Evolutionary conservation across 2,797 vertebrate species (phyloP).

Genomic region (Helostoma temminkii): DNA sequence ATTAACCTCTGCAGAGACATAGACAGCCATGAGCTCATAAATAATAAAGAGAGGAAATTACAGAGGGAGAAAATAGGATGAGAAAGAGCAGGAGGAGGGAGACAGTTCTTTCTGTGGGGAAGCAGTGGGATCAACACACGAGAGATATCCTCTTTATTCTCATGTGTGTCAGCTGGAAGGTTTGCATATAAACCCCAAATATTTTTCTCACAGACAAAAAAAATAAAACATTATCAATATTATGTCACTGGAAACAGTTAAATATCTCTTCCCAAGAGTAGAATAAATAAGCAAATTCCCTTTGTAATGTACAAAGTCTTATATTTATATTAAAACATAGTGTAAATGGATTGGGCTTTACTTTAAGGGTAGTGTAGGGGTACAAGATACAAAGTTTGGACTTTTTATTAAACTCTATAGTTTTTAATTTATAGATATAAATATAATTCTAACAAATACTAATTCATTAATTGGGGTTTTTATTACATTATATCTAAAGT

Average conservation of each 20-base stretch:
- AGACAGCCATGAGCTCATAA: constrained; percentile 55
- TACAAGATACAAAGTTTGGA: no score
- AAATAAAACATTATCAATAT: neutral
- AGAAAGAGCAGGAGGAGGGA: constrained; percentile 8
- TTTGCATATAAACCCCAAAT: constrained; percentile 25
- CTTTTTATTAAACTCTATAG: no score
- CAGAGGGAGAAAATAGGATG: constrained; percentile 24
- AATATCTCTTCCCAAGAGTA: no score
- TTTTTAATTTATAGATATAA: no score
- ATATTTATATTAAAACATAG: no score
- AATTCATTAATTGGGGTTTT: no score
- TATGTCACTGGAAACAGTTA: neutral
- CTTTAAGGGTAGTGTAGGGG: no score
- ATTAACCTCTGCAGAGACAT: constrained; percentile 34
- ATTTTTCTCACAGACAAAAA: constrained; percentile 12
- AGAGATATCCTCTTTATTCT: constrained; percentile 30
- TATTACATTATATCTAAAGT: no score
- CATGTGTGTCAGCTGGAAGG: constrained; percentile 28
- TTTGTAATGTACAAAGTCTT: no score
- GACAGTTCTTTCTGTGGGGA: constrained; percentile 21
- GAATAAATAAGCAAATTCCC: no score
- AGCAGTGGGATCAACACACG: constrained; percentile 14
- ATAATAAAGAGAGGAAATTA: constrained; percentile 62
- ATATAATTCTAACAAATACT: no score
- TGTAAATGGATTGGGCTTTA: no score